Base-by-base conservation (phyloP, 1,140 invertebrate genomes). In the Gryllus bimaculatus region DNA sequence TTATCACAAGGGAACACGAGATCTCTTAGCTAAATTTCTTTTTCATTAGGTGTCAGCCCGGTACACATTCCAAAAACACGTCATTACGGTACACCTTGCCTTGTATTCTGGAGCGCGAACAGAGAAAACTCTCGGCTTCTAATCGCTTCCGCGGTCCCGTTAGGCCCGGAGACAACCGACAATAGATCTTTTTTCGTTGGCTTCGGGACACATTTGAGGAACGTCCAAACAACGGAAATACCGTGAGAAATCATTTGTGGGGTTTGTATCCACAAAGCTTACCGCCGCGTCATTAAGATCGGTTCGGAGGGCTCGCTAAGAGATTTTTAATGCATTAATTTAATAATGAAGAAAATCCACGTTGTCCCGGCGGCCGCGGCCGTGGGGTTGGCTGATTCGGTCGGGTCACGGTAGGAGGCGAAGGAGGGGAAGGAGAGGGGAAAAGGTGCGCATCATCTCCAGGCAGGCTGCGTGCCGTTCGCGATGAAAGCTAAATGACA, bases 1-100 rank as follows among this genome's bases (percentile, higher is more conserved):
- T 66, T 66, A 66, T 66, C 54, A 66, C 54, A 66, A 10, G 10
- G 10, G 54, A 66, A 66, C 54, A 66, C 18, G 54, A 66, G 54
- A 66, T 66, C 54, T 66, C 18, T 66, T 66, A 66, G 54, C 54
- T 66, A 66, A 66, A 66, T 66, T 66, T 66, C 54, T 66, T 66
- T 66, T 66, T 66, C 54, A 66, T 66, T 66, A 66, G 10, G 54
- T 66, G 54, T 66, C 54, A 66, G 54, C 54, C 54, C 18, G 10
- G 7, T 66, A 66, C 54, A 66, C 54, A 66, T 66, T 66, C 54
- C 54, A 18, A 18, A 10, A 66, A 18, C 54, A 66, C 54, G 18
- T 66, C 54, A 66, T 66, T 66, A 66, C 54, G 54, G 54, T 18
- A 66, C 54, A 66, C 54, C 54, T 66, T 66, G 10, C 54, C 54